phyloP scores from a whole-genome alignment of 1,140 invertebrate genomes.

The Lepidurus arcticus region DNA sequence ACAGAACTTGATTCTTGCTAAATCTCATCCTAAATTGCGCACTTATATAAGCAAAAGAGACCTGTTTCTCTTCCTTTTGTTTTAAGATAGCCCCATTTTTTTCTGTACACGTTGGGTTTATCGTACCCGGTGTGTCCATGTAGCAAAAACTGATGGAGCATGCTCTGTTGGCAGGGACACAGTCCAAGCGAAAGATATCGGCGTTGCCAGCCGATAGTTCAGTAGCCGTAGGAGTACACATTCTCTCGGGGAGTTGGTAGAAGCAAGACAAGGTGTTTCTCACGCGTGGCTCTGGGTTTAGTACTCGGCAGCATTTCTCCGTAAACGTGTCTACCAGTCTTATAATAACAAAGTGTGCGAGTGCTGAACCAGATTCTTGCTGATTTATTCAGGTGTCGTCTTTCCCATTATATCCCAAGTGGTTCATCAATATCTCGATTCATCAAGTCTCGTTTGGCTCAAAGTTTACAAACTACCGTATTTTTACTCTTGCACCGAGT shows the following conservation, averaged over 20 bases:
- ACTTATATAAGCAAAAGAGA: background rate
- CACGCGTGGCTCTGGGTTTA: background rate
- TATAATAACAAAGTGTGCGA: background rate
- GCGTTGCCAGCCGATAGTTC: slow-evolving; percentile 8
- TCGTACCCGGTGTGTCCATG: background rate
- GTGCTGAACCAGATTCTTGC: background rate
- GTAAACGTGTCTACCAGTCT: background rate
- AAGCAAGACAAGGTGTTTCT: background rate
- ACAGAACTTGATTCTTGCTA: background rate
- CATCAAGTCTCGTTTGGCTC: too few species aligned
- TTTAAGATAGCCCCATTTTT: background rate
- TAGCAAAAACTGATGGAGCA: background rate
- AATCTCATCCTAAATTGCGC: background rate
- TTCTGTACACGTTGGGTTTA: background rate
- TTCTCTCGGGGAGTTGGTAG: background rate
- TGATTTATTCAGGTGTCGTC: too few species aligned
- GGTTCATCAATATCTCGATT: too few species aligned
- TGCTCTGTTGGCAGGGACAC: background rate
- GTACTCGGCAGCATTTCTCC: background rate
- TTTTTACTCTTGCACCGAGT: too few species aligned
- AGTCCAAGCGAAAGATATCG: slow-evolving; percentile 6
- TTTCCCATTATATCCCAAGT: too few species aligned
- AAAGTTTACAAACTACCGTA: too few species aligned
- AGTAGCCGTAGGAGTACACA: background rate
- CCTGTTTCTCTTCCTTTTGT: background rate